phyloP scores from a whole-genome alignment of 2,113 vertebrate genomes.

The Campylomormyrus tamandua region DNA sequence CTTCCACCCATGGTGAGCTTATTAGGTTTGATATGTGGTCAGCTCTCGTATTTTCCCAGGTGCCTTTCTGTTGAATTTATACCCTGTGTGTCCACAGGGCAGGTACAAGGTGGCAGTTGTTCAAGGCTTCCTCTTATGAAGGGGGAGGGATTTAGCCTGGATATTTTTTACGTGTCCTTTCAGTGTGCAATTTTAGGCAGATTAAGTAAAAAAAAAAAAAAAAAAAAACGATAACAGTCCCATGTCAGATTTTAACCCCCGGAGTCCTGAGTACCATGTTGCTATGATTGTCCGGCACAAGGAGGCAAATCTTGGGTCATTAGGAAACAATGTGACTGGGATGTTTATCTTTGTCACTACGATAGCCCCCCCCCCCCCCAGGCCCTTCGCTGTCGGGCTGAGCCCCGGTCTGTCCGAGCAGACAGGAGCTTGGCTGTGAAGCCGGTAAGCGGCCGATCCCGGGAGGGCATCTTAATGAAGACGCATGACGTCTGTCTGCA shows the following conservation, averaged over 20 bases:
- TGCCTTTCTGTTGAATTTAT: slow-evolving; percentile 54
- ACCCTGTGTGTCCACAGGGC: slow-evolving; percentile 47
- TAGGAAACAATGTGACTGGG: not conserved
- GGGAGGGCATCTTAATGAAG: slow-evolving; percentile 8
- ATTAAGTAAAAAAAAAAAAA: not conserved
- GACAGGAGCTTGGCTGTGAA: not conserved
- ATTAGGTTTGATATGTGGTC: slow-evolving; percentile 59
- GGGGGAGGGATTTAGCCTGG: not conserved
- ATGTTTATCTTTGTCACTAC: not conserved
- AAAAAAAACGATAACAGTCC: not conserved
- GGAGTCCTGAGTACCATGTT: not conserved
- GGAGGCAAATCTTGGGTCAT: not conserved
- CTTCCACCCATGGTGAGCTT: slow-evolving; percentile 47
- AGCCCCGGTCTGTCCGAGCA: not conserved
- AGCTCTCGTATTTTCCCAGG: slow-evolving; percentile 59
- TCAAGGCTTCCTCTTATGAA: slow-evolving; percentile 42
- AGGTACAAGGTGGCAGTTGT: slow-evolving; percentile 50
- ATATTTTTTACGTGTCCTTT: slow-evolving; percentile 28
- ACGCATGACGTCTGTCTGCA: not conserved
- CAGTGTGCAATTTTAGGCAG: not conserved
- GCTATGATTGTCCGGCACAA: not conserved
- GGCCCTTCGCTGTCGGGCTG: not conserved
- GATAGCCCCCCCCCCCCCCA: not conserved
- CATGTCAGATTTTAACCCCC: not conserved
- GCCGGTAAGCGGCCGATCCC: not conserved